Conservation (phyloP, 2,888 invertebrate genomes). For the Mythimna impura region DNA sequence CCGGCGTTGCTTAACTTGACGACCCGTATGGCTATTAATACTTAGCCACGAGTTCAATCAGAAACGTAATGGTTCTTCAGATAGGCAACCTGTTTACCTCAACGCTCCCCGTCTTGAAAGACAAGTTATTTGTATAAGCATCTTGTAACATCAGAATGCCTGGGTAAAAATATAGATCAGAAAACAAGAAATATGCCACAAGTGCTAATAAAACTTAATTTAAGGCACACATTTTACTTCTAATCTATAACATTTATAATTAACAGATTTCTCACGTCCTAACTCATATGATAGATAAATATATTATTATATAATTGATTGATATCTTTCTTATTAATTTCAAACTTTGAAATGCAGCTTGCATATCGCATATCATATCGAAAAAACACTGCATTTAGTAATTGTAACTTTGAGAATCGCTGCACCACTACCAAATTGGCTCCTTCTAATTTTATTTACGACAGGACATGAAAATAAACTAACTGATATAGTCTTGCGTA, state of each 20-base stretch:
- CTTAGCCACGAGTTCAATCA: no score
- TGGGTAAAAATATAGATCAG: neutral
- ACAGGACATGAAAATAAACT: slow-evolving; percentile 50
- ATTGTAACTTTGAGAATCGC: slow-evolving; percentile 33
- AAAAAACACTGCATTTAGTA: neutral
- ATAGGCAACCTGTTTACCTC: slow-evolving; percentile 3
- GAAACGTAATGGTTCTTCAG: neutral
- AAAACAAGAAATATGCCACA: neutral
- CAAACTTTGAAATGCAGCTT: neutral
- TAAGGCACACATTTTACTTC: neutral
- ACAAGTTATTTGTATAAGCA: slow-evolving; percentile 5
- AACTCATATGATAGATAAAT: neutral
- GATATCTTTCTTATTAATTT: neutral
- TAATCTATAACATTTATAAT: neutral
- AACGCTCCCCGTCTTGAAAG: slow-evolving; percentile 9
- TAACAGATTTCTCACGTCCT: neutral
- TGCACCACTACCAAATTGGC: slow-evolving; percentile 47
- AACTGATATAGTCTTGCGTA: slow-evolving; percentile 55
- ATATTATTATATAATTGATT: neutral
- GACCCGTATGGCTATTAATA: no score
- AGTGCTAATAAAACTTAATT: neutral
- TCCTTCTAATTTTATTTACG: slow-evolving; percentile 61
- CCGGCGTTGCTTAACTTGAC: no score
- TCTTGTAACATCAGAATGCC: slow-evolving; percentile 11
- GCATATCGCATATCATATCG: neutral